Conservation (phyloP, 2,888 invertebrate genomes). For the Harpalus rufipes region DNA sequence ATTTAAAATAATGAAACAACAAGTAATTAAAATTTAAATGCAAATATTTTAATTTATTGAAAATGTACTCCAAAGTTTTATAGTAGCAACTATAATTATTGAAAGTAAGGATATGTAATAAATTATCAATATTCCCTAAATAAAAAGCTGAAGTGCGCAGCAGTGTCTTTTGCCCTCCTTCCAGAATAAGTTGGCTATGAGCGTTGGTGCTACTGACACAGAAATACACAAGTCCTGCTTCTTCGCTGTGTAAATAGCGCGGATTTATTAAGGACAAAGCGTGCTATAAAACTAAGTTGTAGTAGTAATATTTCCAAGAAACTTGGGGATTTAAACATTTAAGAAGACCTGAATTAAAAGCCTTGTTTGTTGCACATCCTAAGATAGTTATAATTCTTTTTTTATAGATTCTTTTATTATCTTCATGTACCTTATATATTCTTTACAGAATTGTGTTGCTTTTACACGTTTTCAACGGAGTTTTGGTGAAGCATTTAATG, state of each 20-base stretch:
- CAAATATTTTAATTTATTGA: too few relatives aligned
- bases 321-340: conserved; percentile 48
- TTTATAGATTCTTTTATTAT: conserved; percentile 21
- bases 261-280: conserved; percentile 51
- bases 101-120: neutral
- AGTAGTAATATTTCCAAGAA: conserved; percentile 47
- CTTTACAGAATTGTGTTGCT: conserved; percentile 11
- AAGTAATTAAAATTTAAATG: too few relatives aligned
- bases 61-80: neutral
- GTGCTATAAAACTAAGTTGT: conserved; percentile 41
- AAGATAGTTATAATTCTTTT: conserved; percentile 26
- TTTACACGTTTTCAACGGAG: conserved; percentile 38
- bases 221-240: conserved; percentile 19
- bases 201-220: conserved; percentile 11
- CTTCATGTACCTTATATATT: conserved; percentile 39
- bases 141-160: conserved; percentile 8
- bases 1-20: too few relatives aligned
- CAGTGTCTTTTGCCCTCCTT: neutral
- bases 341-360: conserved; percentile 44
- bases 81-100: neutral
- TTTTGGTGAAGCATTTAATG: conserved; percentile 31
- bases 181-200: neutral
- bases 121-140: conserved; percentile 11
- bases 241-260: conserved; percentile 45
- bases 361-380: conserved; percentile 19